These are phyloP conservation scores for Eurystomus gularis DNA, from an alignment of 2,113 vertebrate genomes.

Conservation along the genomic window DNA sequence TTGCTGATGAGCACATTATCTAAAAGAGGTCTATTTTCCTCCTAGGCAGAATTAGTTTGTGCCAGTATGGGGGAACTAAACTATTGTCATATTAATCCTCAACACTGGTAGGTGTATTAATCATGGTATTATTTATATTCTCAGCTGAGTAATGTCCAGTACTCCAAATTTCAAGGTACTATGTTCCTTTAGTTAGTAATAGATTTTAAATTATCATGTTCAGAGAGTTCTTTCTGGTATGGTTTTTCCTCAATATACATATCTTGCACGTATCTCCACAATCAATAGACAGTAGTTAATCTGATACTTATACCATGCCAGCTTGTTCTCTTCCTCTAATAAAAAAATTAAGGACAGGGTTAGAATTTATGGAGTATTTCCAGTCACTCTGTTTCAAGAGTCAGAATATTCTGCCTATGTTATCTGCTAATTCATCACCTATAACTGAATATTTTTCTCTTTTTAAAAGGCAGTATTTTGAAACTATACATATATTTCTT, in stretches of 20 bases:
- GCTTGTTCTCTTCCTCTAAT: background rate
- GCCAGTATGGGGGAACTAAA: background rate
- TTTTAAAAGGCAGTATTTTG: slow-evolving; percentile 10
- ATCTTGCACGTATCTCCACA: background rate
- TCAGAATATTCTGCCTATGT: background rate
- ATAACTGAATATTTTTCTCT: background rate
- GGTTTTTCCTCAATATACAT: background rate
- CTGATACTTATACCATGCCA: background rate
- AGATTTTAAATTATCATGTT: background rate
- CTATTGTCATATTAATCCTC: slow-evolving; percentile 15
- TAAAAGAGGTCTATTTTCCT: background rate
- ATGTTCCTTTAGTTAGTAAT: background rate
- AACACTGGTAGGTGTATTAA: background rate
- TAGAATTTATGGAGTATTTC: background rate
- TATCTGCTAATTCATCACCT: background rate
- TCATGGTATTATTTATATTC: background rate
- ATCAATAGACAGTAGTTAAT: background rate
- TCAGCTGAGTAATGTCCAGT: background rate
- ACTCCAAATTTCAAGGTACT: background rate
- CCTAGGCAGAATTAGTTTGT: slow-evolving; percentile 49
- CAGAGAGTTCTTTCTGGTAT: background rate
- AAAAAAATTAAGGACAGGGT: background rate
- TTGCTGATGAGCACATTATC: slow-evolving; percentile 28
- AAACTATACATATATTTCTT: background rate
- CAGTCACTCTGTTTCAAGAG: background rate